A percentile compares a stretch with the other conserved stretches of the same genome.
phyloP scores from a whole-genome alignment of 1,140 invertebrate species.

The Hyles vespertilio region DNA sequence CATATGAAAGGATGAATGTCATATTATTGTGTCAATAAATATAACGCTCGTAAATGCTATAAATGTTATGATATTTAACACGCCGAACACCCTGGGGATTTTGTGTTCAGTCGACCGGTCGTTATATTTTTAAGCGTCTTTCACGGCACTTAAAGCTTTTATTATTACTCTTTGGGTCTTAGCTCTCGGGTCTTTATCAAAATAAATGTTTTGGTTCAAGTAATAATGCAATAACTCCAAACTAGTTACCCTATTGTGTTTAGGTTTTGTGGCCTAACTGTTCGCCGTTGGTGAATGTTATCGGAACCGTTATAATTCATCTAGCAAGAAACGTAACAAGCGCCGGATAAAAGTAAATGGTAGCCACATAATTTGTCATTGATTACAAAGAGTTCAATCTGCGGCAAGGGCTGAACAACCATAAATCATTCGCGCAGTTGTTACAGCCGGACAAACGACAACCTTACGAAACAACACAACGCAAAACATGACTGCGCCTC shows the following conservation, averaged over 20 bases:
- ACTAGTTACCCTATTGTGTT: too few relatives aligned
- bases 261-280: too few relatives aligned
- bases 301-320: constrained; percentile 21
- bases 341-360: constrained; percentile 48
- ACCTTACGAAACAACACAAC: constrained; percentile 57
- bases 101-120: too few relatives aligned
- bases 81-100: too few relatives aligned
- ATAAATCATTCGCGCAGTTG: constrained; percentile 61
- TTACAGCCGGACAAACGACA: constrained; percentile 42
- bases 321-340: constrained; percentile 21
- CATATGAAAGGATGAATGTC: constrained; percentile 6
- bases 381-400: constrained; percentile 57
- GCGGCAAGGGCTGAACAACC: constrained; percentile 31
- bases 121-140: too few relatives aligned
- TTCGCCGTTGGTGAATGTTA: constrained; percentile 7
- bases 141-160: too few relatives aligned
- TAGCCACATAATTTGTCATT: constrained; percentile 62
- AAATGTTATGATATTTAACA: too few relatives aligned
- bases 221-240: too few relatives aligned
- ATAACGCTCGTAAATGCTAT: not conserved
- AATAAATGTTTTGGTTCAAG: too few relatives aligned
- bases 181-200: too few relatives aligned
- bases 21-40: constrained; percentile 6
- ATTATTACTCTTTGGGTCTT: too few relatives aligned
- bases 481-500: constrained; percentile 40